These are phyloP conservation scores for Tiliqua scincoides DNA, from an alignment of 2,113 vertebrate species.

Conservation along the genomic window DNA sequence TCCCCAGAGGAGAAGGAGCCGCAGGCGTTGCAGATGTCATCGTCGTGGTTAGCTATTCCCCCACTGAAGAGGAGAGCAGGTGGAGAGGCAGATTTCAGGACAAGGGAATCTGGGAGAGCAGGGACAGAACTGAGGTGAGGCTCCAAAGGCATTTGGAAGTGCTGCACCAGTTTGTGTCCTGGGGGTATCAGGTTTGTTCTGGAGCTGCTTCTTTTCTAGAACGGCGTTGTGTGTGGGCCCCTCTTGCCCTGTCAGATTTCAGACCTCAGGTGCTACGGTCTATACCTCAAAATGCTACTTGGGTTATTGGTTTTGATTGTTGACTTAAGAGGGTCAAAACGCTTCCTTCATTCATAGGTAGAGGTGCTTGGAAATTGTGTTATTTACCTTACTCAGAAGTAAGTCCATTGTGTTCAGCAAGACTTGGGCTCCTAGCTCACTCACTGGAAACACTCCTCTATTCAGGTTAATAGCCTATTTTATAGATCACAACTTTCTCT, in stretches of 20 bases:
- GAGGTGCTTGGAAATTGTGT: no score
- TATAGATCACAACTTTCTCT: neutral
- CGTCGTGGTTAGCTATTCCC: neutral
- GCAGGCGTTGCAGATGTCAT: slow-evolving; percentile 12
- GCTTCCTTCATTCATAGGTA: neutral
- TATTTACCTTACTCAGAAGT: no score
- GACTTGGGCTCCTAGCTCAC: no score
- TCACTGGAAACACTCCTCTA: no score
- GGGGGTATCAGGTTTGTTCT: neutral
- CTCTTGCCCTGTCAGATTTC: neutral
- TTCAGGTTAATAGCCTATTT: no score
- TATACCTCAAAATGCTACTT: no score
- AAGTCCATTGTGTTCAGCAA: no score
- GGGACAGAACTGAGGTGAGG: neutral
- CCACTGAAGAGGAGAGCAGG: neutral
- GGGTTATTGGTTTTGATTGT: neutral
- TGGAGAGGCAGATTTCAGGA: neutral
- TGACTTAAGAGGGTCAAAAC: neutral
- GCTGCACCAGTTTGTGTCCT: rapidly evolving
- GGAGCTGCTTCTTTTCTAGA: no score
- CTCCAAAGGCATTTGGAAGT: neutral
- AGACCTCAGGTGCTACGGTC: no score
- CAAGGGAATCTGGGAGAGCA: neutral
- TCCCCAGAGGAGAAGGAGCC: neutral
- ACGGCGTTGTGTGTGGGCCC: no score